Conservation (phyloP, 2,113 vertebrate genomes). For the Theristicus caerulescens region DNA sequence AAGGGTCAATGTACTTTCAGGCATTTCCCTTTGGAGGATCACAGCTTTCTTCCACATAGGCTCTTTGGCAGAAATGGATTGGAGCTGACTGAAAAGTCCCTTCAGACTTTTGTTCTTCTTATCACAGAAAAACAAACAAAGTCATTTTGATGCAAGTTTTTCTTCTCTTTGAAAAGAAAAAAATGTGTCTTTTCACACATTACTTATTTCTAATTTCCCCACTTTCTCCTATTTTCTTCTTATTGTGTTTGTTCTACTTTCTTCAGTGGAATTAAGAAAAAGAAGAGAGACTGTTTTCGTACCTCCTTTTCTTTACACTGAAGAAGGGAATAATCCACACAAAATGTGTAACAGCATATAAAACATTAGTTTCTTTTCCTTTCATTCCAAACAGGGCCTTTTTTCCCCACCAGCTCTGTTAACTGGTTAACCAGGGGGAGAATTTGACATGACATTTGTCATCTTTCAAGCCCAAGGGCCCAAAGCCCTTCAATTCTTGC, state of each 20-base stretch:
- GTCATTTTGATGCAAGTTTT: neutral
- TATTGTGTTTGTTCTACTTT: neutral
- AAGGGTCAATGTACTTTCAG: neutral
- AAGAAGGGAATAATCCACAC: neutral
- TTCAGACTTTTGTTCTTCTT: neutral
- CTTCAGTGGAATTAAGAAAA: neutral
- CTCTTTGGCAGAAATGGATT: neutral
- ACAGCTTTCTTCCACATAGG: neutral
- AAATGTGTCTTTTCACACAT: accelerated
- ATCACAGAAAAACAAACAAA: neutral
- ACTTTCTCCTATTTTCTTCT: neutral
- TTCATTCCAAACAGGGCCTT: neutral
- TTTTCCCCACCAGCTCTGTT: neutral
- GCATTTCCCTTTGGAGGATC: neutral
- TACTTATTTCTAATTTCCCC: neutral
- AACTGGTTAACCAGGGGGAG: neutral
- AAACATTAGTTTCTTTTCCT: neutral
- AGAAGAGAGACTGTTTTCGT: neutral
- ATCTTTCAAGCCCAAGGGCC: neutral
- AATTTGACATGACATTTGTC: neutral
- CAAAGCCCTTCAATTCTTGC: neutral
- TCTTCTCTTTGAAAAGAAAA: neutral
- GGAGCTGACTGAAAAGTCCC: neutral
- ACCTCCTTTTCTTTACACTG: neutral
- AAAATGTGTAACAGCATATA: neutral